Base-by-base conservation (phyloP, 2,888 invertebrate species). In the Leucoma salicis region DNA sequence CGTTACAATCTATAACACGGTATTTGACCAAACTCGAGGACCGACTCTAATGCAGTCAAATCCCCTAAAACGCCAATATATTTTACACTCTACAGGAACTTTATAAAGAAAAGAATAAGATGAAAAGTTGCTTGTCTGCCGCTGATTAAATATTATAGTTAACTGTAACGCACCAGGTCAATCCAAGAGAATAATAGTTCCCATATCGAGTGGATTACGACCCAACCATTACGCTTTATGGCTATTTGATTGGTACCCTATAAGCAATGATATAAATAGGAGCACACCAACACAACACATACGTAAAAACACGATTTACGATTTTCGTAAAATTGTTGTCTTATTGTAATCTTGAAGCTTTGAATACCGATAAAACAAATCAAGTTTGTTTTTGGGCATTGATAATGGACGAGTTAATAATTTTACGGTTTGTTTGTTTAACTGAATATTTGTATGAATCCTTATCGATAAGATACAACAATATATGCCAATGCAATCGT, bases 201-300 rank as follows among this genome's bases (percentile, higher is more conserved):
- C 87, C 87, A 86, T 85, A 86, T 83, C 85, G 78, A 68, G 71
- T 69, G 68, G 76, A 82, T 82, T 82, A 79, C 80, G 72, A 77
- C 69, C 73, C 70, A 70, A 72, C 80, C 71, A 84, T 86, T 80
- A 85, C 72, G 66, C 66, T 87, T 87, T 84, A 85, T 78, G 80
- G 81, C 72, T 64, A 65, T 88, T 81, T 80, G 85, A 87, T 86
- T 85, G 79, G 78, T 68, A 71, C 74, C 74, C 67, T 82, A 75
- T 64, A 69, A 78, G 82, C 79, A 84, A 86, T 82, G 29, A 29
- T 29, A 80, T 74, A 78, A 66, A 15, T 14, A 67, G 71, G 71
- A 76, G 74, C 84, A 85, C 85, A 86, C 66, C 27, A 78, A 76
- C 66, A 63, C 59, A 58, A 49, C 64, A 66, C 57, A 70, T 63